phyloP scores from a whole-genome alignment of 2,888 invertebrate genomes.

The Neria commutata region DNA sequence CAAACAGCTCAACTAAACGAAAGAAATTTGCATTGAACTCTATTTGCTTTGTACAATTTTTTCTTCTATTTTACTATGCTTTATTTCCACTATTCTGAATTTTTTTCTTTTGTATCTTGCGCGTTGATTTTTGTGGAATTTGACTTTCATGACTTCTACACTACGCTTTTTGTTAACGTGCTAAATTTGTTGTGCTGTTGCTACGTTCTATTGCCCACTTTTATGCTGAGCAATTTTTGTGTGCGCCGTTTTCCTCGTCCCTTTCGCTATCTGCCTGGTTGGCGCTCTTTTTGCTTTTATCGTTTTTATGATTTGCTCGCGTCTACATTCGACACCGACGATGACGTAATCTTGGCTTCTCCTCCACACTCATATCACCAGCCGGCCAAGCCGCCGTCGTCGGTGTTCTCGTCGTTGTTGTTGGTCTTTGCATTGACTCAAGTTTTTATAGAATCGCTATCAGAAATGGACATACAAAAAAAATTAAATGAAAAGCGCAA shows the following conservation, averaged over 20 bases:
- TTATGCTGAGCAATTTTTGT: neutral
- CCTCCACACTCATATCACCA: no score
- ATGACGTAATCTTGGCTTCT: no score
- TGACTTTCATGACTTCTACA: conserved; percentile 5
- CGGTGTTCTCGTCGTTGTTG: no score
- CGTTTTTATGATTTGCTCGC: conserved; percentile 2
- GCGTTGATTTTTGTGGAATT: neutral
- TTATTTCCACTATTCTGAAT: neutral
- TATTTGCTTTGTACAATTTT: neutral
- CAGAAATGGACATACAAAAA: no score
- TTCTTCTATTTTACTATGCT: neutral
- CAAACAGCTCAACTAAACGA: no score
- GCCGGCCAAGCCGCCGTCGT: no score
- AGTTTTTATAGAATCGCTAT: no score
- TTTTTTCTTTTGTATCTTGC: neutral
- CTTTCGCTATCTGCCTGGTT: neutral
- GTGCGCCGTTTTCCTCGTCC: neutral
- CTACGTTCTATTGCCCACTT: neutral
- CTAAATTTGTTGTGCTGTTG: neutral
- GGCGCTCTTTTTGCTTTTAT: neutral
- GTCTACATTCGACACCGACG: no score
- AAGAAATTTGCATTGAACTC: neutral
- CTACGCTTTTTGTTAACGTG: neutral
- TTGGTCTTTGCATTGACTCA: no score
- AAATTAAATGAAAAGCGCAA: no score